Evolutionary conservation across 2,797 vertebrate genomes (phyloP).

Genomic region (Lophotriccus pileatus): DNA sequence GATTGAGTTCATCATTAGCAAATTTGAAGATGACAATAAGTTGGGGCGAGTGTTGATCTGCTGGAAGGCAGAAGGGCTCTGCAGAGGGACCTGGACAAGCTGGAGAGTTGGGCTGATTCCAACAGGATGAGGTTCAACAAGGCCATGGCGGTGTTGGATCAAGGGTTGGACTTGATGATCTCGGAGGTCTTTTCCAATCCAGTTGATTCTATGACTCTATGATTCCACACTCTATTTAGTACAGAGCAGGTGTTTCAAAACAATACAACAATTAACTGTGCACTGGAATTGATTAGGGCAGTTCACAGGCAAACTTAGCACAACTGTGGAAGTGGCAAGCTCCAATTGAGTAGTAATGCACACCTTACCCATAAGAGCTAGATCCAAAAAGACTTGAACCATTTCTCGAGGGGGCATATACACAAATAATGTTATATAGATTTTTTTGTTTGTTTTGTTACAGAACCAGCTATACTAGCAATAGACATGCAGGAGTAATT

Average conservation of each 20-base stretch:
- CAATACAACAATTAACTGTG: background rate
- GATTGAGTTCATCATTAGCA: too few relatives aligned
- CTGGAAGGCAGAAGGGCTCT: too few relatives aligned
- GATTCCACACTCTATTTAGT: background rate
- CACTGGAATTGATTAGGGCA: background rate
- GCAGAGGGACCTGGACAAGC: too few relatives aligned
- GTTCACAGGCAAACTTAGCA: background rate
- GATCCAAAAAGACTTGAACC: background rate
- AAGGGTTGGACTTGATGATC: too few relatives aligned
- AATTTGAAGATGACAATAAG: too few relatives aligned
- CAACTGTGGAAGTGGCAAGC: background rate
- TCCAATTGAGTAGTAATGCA: background rate
- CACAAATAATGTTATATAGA: background rate
- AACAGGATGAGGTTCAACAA: too few relatives aligned
- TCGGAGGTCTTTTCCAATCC: too few relatives aligned
- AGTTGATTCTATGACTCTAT: too few relatives aligned
- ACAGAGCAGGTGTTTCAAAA: background rate
- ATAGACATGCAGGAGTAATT: background rate
- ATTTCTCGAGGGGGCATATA: background rate
- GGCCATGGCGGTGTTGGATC: too few relatives aligned
- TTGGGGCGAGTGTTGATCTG: too few relatives aligned
- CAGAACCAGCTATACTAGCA: background rate
- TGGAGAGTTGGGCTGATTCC: too few relatives aligned
- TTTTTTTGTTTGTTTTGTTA: background rate
- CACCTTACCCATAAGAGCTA: background rate